Base-by-base conservation (phyloP, 1,140 invertebrate species). In the Zaprionus ghesquierei region DNA sequence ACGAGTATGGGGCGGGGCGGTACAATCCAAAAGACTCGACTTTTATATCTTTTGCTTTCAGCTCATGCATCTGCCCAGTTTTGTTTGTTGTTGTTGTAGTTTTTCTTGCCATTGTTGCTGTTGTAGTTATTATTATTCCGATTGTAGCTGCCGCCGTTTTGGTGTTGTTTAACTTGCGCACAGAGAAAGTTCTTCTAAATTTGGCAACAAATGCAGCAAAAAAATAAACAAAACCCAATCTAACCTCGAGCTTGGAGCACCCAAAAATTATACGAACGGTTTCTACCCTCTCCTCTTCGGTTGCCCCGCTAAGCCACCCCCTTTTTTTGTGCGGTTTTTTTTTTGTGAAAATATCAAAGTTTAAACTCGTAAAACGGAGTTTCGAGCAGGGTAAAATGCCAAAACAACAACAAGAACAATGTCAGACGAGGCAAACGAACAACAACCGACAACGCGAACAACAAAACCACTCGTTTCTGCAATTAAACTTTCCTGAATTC, bases 341-440 rank as follows among this genome's bases (percentile, higher is more conserved):
- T 69, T 75, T 62, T n/a, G 8, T 49, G 9, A 35, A 86, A 86
- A 86, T 86, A 86, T 72, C 82, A 86, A 86, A 87, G 81, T 86
- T 85, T 75, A 85, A 75, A 59, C 75, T 61, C 66, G 75, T 78
- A 86, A 86, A 85, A 63, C 59, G 69, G 31, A 41, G 65, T 65
- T 58, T 22, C 41, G 54, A 18, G 49, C 49, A 31, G 59, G 22
- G 49, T 23, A 33, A 54, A 31, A 31, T 44, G 49, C 53, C 22
- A 56, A 23, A 25, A 22, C 44, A 46, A 46, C 33, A 38, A 38
- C 20, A 25, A 50, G 10, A 53, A 35, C 31, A 61, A 53, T 22
- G 33, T 49, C 50, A 54, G 23, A 3, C 33, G 27, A 22, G 23
- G 9, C 23, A 58, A 53, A 54, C 27, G 22, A 51, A 23, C 46